Evolutionary conservation across 1,140 invertebrate genomes (phyloP), one percentile per base, ranked within the genome.

Genomic region (Procambarus clarkii): DNA sequence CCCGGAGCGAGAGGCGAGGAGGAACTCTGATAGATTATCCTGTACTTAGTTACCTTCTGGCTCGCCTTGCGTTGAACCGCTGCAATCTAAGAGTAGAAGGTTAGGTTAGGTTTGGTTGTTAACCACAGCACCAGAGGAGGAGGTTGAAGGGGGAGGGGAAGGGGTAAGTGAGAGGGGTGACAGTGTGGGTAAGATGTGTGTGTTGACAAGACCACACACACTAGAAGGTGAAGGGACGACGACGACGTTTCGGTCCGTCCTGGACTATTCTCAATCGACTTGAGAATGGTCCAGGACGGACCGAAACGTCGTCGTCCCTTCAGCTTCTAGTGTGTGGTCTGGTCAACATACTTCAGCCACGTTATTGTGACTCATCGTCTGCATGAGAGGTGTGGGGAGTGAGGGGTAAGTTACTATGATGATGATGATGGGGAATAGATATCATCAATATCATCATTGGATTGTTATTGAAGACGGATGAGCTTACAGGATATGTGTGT

Each of bases 21-120:
- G 13, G 9, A 44, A 46, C 34, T 86, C 60, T 15, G 15, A 15
- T 64, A 46, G 48, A 54, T 82, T 46, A 45, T 77, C 58, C 48
- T 77, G n/a, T 21, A 44, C 80, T 84, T 24, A 60, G 54, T 90
- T 90, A 90, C 88, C 88, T 90, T 83, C 48, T 54, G 88, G 88
- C 83, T 81, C 81, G 54, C 82, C 88, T 78, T 44, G 50, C 88
- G 88, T 81, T 84, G 81, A 74, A 58, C 81, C 74, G 21, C 64
- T 71, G 81, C 88, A 21, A 83, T 83, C 88, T 90, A 90, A 44
- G 88, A 83, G 82, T 83, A 90, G 34, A 90, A 88, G 76, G 24
- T 58, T 11, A 44, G 78, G n/a, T 88, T 88, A 88, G n/a, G n/a
- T n/a, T 58, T 80, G n/a, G 48, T 45, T 64, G 71, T 46, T 86